A percentile compares a stretch with the other conserved stretches of the same genome.
These are phyloP conservation scores for Rhopalosiphum padi DNA, from an alignment of 1,140 invertebrate genomes.

Conservation along the genomic window DNA sequence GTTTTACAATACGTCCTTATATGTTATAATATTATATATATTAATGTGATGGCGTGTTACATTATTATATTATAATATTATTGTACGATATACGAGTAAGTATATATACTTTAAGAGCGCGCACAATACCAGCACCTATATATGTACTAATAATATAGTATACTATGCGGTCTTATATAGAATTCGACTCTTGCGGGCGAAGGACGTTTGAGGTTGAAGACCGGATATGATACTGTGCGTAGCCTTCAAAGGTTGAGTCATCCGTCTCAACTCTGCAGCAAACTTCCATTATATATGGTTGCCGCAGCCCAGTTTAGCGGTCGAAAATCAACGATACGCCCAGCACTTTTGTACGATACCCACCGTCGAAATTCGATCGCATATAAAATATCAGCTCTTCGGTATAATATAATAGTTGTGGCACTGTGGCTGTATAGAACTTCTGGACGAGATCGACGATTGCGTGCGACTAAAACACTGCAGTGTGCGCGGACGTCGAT, in stretches of 20 bases:
- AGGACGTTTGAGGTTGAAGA: constrained; percentile 16
- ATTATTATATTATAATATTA: neutral
- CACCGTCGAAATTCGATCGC: neutral
- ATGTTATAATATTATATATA: neutral
- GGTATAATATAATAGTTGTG: neutral
- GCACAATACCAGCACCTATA: neutral
- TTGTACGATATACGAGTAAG: neutral
- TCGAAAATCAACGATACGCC: neutral
- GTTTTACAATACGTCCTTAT: neutral
- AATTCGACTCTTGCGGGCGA: neutral
- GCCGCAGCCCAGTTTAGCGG: neutral
- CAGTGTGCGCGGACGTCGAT: neutral
- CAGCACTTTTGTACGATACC: neutral
- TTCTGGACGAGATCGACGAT: neutral
- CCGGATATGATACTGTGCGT: neutral
- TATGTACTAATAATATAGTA: neutral
- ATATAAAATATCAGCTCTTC: neutral
- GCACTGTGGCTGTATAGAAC: neutral
- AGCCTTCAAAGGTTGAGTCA: constrained; percentile 22
- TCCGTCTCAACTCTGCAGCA: neutral
- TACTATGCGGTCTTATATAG: neutral
- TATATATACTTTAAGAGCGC: neutral
- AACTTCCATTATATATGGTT: neutral
- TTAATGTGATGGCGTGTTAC: neutral
- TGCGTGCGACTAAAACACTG: neutral